Evolutionary conservation across 1,140 invertebrate genomes (phyloP).

Genomic region (Platyscapa corneri): DNA sequence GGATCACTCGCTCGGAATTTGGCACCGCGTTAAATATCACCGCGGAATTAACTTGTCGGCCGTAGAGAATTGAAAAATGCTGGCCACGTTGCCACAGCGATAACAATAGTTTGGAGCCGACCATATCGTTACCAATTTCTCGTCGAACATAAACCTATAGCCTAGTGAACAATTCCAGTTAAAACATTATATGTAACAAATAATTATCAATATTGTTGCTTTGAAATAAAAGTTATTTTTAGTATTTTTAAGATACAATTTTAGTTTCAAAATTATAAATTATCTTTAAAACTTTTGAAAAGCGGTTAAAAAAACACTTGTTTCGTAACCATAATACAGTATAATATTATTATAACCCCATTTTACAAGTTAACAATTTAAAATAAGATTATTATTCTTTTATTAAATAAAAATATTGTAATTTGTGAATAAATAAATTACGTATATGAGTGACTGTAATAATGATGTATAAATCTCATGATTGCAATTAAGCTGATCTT

Average conservation of each 20-base stretch:
- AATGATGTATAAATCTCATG: background rate
- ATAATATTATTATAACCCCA: too few relatives aligned
- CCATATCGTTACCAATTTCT: slow-evolving; percentile 96
- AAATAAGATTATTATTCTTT: too few relatives aligned
- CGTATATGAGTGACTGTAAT: background rate
- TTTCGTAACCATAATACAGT: too few relatives aligned
- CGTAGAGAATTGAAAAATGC: slow-evolving; percentile 89
- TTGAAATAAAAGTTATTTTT: slow-evolving; percentile 6
- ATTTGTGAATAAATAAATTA: too few relatives aligned
- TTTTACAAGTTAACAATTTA: too few relatives aligned
- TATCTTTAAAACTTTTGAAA: too few relatives aligned
- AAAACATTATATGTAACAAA: background rate
- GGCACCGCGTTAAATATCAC: slow-evolving; percentile 97
- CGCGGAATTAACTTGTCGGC: slow-evolving; percentile 84
- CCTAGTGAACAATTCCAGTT: slow-evolving; percentile 75
- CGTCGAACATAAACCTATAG: slow-evolving; percentile 96
- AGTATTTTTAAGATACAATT: background rate
- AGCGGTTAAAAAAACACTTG: too few relatives aligned
- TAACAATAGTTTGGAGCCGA: slow-evolving; percentile 98
- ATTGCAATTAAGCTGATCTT: background rate
- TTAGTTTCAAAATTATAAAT: too few relatives aligned
- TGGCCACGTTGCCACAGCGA: slow-evolving; percentile 94
- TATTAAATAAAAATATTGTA: too few relatives aligned
- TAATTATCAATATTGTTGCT: background rate
- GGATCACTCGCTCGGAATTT: slow-evolving; percentile 93